A percentile compares a stretch with the other conserved stretches of the same genome.
Evolutionary conservation across 2,888 invertebrate genomes (phyloP).

Genomic region (Anorthoa munda): DNA sequence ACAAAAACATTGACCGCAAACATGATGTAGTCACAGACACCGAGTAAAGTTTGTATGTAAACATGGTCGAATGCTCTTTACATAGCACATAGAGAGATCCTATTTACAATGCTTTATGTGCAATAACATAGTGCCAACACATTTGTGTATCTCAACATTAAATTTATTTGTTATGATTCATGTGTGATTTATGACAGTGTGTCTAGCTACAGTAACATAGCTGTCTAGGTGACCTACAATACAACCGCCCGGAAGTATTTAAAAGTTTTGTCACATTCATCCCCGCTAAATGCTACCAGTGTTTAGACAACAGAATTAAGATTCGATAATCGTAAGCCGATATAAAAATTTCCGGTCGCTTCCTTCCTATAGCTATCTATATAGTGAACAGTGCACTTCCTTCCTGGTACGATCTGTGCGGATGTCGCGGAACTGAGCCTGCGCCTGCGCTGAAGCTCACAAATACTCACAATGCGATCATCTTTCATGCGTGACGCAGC

Average conservation of each 20-base stretch:
- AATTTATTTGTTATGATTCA: not conserved
- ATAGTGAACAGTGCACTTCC: slow-evolving; percentile 19
- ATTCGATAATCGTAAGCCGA: slow-evolving; percentile 22
- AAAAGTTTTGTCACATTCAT: not conserved
- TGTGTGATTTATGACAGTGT: not conserved
- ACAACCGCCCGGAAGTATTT: not conserved
- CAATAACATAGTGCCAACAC: not conserved
- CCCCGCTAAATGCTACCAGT: not conserved
- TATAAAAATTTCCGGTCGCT: not conserved
- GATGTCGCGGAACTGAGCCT: slow-evolving; percentile 1
- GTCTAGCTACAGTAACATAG: too few relatives aligned
- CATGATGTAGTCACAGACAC: not conserved
- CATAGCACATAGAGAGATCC: not conserved
- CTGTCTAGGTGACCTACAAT: too few relatives aligned
- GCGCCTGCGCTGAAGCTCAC: not conserved
- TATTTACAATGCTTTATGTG: not conserved
- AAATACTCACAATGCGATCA: not conserved
- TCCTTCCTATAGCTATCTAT: slow-evolving; percentile 16
- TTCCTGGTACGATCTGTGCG: slow-evolving; percentile 20
- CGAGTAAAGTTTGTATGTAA: not conserved
- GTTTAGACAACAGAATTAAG: slow-evolving; percentile 14
- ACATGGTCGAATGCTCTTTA: not conserved
- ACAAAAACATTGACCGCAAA: slow-evolving; percentile 24
- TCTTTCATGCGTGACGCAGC: slow-evolving; percentile 8
- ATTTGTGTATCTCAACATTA: not conserved